Percentiles rank a stretch among this genome's conserved stretches.
Conservation (phyloP, 2,113 vertebrate species). For the Pipa parva region DNA sequence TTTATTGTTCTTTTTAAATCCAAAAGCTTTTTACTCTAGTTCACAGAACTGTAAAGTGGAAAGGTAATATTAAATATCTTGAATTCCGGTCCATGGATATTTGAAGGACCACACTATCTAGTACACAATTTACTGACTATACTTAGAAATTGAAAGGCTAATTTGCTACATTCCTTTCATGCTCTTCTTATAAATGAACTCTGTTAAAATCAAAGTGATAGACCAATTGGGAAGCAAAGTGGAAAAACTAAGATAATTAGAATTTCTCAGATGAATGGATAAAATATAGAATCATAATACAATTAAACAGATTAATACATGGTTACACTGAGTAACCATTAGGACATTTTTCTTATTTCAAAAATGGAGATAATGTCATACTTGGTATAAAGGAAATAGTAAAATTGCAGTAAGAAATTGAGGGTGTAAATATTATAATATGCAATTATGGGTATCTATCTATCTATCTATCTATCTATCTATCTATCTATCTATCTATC, state of each 20-base stretch:
- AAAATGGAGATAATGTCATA: no score
- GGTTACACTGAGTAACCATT: constrained; percentile 44
- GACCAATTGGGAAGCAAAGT: constrained; percentile 37
- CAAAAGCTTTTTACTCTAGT: no score
- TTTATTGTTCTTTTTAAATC: no score
- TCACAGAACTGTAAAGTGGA: no score
- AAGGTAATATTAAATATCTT: constrained; percentile 2
- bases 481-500: no score
- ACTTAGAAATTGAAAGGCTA: constrained; percentile 25
- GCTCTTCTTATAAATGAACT: constrained; percentile 48
- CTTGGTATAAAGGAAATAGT: no score
- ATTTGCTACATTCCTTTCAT: constrained; percentile 51
- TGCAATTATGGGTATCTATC: no score
- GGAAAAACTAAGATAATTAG: constrained; percentile 66
- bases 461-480: no score
- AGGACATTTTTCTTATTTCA: no score
- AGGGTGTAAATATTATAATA: no score
- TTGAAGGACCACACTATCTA: constrained; percentile 4
- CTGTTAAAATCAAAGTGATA: constrained; percentile 50
- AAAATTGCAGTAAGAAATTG: no score
- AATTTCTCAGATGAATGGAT: constrained; percentile 52
- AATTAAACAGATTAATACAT: constrained; percentile 68
- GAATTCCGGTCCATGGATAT: not conserved
- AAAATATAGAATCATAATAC: constrained; percentile 61
- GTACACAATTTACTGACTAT: not conserved